Evolutionary conservation across 2,113 vertebrate species (phyloP), one percentile per base, ranked within the genome.

Genomic region (Esox niger): DNA sequence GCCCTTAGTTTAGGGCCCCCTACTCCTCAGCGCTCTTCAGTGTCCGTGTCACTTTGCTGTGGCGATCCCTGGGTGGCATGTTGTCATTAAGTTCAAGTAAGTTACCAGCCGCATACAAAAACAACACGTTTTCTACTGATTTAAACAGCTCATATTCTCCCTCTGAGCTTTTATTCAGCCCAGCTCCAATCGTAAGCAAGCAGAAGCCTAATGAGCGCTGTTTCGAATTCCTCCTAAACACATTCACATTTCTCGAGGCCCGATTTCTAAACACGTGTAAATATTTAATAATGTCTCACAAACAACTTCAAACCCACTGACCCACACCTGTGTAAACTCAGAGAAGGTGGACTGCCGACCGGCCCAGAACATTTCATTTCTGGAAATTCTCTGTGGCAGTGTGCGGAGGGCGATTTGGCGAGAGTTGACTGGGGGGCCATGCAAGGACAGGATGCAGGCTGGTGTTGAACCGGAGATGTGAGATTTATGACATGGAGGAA

Each of bases 271-370:
- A 77, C 72, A 49, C 29, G 68, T 78, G 68, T 88, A 80, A 84
- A 86, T 85, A 80, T 77, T 82, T 71, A 77, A 43, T 70, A 71
- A 56, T 21, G 69, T 35, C 26, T 63, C 76, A 81, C 79, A 80
- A 76, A 59, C 63, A 38, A 30, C 35, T 56, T 60, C 6, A 25
- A 35, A 74, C 64, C 81, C 70, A 75, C 68, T 49, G 64, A 78
- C 69, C 70, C 85, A 76, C 83, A 87, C 82, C 83, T 87, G 83
- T 81, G 78, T 86, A 84, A 88, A 87, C 86, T 74, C 75, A 58
- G n/a, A 56, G 73, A 83, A 75, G 68, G 70, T 77, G 58, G 65
- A 77, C 71, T 76, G 52, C 55, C 68, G 63, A 56, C 54, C 63
- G 56, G 26, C 9, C 27, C 56, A 61, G 33, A 69, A 74, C 13